Evolutionary conservation across 2,888 invertebrate genomes (phyloP).

Genomic region (Polia nebulosa): DNA sequence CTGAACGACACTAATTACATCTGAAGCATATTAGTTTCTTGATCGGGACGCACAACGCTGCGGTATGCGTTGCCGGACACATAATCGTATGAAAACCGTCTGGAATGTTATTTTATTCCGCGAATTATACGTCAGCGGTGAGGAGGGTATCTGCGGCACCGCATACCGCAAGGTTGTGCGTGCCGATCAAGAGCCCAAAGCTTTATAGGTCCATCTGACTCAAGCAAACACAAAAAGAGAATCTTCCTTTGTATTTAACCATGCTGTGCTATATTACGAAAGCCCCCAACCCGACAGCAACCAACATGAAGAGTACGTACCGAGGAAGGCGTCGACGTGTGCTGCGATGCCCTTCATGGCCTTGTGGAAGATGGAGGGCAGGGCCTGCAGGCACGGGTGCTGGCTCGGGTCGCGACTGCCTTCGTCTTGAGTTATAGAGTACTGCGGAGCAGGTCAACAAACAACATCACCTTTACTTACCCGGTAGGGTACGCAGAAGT

Average conservation of each 20-base stretch:
- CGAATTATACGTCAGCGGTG: no score
- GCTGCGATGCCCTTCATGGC: conserved; percentile 98
- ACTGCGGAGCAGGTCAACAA: no score
- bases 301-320: conserved; percentile 88
- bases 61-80: no score
- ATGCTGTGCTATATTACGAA: not conserved
- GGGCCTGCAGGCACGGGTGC: conserved; percentile 95
- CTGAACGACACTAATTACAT: no score
- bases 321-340: conserved; percentile 98
- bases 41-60: no score
- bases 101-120: no score
- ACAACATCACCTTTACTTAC: no score
- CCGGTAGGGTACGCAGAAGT: no score
- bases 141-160: no score
- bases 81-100: no score
- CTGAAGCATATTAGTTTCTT: no score
- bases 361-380: conserved; percentile 97
- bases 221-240: not conserved
- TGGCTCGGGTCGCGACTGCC: conserved; percentile 96
- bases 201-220: not conserved
- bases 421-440: conserved; percentile 95
- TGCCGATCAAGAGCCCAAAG: not conserved
- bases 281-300: conserved; percentile 29
- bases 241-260: not conserved
- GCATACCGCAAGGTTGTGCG: not conserved